Conservation (phyloP, 37 sponge, comb jelly and placozoan species). For the Chondrilla cf. caribensis region DNA sequence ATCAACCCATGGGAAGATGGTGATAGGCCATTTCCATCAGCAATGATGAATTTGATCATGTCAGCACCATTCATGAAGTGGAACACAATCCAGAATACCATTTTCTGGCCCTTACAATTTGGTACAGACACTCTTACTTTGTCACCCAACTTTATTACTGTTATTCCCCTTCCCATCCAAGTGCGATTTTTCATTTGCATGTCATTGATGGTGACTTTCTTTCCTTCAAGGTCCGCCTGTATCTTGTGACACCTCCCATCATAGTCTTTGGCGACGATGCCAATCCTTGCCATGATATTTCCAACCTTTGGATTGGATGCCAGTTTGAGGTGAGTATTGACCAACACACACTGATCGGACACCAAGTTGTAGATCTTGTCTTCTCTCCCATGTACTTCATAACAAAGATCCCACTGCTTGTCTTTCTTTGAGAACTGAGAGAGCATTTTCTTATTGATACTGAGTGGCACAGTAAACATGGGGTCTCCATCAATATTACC, state of each 20-base stretch:
- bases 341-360: conserved; percentile 57
- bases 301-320: conserved; percentile 38
- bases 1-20: conserved; percentile 25
- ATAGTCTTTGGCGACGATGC: not conserved
- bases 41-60: conserved; percentile 25
- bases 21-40: not conserved
- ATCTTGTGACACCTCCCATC: conserved; percentile 12
- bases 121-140: conserved; percentile 18
- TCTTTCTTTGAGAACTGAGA: not conserved
- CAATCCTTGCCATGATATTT: conserved; percentile 30
- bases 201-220: not conserved
- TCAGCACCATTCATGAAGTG: conserved; percentile 18
- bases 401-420: conserved; percentile 38
- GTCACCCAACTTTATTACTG: not conserved
- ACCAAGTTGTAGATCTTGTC: conserved; percentile 48
- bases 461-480: conserved; percentile 17
- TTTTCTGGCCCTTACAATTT: not conserved
- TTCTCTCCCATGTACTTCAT: conserved; percentile 51
- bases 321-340: conserved; percentile 48
- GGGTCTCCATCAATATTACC: conserved; percentile 21
- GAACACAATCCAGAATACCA: conserved; percentile 12
- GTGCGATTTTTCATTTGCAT: not conserved
- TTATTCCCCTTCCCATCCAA: not conserved
- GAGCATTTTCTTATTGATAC: not conserved
- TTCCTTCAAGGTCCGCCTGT: not conserved